A percentile compares a stretch with the other conserved stretches of the same genome.
phyloP scores from a whole-genome alignment of 2,888 invertebrate genomes.

The Drosophila lutescens region DNA sequence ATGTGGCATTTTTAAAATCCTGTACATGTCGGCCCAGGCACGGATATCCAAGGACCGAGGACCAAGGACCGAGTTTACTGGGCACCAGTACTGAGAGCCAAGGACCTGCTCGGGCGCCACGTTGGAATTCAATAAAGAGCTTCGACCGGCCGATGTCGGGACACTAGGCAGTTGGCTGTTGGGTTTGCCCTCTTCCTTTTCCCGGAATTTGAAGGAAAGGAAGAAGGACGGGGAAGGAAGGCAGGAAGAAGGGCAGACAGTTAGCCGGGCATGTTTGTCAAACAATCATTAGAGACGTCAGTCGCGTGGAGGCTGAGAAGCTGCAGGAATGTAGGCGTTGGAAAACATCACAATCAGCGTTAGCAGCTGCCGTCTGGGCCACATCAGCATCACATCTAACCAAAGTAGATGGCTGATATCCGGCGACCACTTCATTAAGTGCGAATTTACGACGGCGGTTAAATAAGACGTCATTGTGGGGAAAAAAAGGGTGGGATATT shows the following conservation, averaged over 20 bases:
- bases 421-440: constrained; percentile 32
- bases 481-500: neutral
- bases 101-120: constrained; percentile 28
- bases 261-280: constrained; percentile 64
- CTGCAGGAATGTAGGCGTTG: constrained; percentile 26
- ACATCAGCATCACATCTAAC: constrained; percentile 25
- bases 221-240: neutral
- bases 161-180: constrained; percentile 11
- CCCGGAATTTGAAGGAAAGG: neutral
- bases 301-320: constrained; percentile 24
- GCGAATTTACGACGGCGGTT: constrained; percentile 18
- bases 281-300: constrained; percentile 77
- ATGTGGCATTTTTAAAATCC: constrained; percentile 75
- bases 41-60: constrained; percentile 21
- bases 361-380: constrained; percentile 49
- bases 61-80: neutral
- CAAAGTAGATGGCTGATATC: constrained; percentile 11
- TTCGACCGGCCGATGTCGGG: constrained; percentile 10
- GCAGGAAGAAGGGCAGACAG: constrained; percentile 18
- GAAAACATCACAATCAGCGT: constrained; percentile 59
- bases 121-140: constrained; percentile 73
- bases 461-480: constrained; percentile 3
- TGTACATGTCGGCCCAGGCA: constrained; percentile 65
- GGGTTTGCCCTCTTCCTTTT: too few relatives aligned
- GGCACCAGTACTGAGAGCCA: constrained; percentile 14